Conservation (phyloP, 2,888 invertebrate species). For the Brachypalpus laphriformis region DNA sequence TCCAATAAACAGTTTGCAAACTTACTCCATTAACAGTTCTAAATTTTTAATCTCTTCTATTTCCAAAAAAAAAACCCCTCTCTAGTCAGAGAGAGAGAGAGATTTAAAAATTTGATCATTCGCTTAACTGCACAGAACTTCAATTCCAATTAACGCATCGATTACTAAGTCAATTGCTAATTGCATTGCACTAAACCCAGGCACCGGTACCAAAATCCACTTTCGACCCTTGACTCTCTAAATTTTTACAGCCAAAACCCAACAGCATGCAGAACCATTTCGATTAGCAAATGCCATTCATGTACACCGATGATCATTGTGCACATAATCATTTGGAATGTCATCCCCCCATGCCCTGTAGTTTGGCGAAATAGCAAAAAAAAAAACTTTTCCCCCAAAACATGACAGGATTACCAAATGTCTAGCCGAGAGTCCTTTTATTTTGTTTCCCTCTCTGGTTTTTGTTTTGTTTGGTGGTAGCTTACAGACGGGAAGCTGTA, state of each 20-base stretch:
- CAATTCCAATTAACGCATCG: slow-evolving; percentile 72
- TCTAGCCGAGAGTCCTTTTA: slow-evolving; percentile 52
- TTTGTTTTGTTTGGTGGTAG: neutral
- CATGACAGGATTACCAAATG: slow-evolving; percentile 65
- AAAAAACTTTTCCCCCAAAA: slow-evolving; percentile 36
- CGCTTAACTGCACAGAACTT: slow-evolving; percentile 46
- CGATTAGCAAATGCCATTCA: slow-evolving; percentile 63
- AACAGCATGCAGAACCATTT: slow-evolving; percentile 30
- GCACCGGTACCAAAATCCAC: no score
- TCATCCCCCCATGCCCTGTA: no score
- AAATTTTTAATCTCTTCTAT: slow-evolving; percentile 56
- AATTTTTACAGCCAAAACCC: slow-evolving; percentile 32
- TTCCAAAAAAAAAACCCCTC: no score
- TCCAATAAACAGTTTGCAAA: slow-evolving; percentile 46
- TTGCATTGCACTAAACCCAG: slow-evolving; percentile 51
- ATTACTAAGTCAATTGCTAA: slow-evolving; percentile 68
- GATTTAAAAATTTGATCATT: slow-evolving; percentile 48
- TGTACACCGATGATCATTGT: slow-evolving; percentile 55
- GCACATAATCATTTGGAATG: slow-evolving; percentile 56
- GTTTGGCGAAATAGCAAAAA: slow-evolving; percentile 28
- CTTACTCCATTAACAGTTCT: slow-evolving; percentile 58
- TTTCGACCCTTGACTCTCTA: no score
- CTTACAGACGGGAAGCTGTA: slow-evolving; percentile 52
- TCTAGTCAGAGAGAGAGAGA: no score
- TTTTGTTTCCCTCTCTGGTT: no score